These are phyloP conservation scores for Heliconius hortense DNA, from an alignment of 2,888 invertebrate species.

Conservation along the genomic window DNA sequence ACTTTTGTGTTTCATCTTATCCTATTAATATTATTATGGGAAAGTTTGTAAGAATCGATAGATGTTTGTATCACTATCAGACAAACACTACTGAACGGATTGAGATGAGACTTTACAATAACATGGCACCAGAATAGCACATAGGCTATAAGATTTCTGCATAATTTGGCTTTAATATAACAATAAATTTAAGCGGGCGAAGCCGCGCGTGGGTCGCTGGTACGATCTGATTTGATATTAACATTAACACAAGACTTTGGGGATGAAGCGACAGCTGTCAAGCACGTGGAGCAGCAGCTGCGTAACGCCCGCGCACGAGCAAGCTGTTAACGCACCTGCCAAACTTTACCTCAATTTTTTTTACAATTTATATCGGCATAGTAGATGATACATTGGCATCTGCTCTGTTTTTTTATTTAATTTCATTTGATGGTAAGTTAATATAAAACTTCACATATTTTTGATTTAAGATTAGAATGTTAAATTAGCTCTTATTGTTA, in stretches of 20 bases:
- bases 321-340: slow-evolving; percentile 75
- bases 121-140: neutral
- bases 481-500: neutral
- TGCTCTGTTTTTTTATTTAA: slow-evolving; percentile 41
- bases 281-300: slow-evolving; percentile 78
- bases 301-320: slow-evolving; percentile 67
- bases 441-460: neutral
- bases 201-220: neutral
- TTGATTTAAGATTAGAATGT: neutral
- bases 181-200: neutral
- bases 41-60: too few relatives aligned
- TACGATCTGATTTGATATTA: slow-evolving; percentile 31
- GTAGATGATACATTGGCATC: slow-evolving; percentile 47
- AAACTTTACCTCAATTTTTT: slow-evolving; percentile 61
- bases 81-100: neutral
- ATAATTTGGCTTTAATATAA: neutral
- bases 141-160: neutral
- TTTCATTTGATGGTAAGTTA: slow-evolving; percentile 1
- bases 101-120: neutral
- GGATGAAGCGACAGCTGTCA: slow-evolving; percentile 70
- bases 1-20: slow-evolving; percentile 23
- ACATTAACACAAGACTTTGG: slow-evolving; percentile 41
- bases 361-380: slow-evolving; percentile 49
- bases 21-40: neutral
- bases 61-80: too few relatives aligned